phyloP scores from a whole-genome alignment of 2,797 vertebrate genomes.

The Sternarchorhynchus goeldii region DNA sequence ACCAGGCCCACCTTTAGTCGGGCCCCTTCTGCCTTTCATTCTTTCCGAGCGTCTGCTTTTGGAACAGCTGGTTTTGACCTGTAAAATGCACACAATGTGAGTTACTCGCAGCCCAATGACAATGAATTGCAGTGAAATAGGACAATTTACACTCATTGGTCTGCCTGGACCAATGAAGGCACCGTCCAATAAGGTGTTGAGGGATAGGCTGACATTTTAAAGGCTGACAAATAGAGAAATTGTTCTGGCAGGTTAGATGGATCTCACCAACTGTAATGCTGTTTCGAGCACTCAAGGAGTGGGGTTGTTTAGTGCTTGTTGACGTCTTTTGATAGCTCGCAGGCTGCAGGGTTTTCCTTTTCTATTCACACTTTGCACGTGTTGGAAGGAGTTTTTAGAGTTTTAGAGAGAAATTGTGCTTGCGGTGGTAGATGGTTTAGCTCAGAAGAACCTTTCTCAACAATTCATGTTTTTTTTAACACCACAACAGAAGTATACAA shows the following conservation, averaged over 20 bases:
- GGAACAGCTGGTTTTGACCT: not conserved
- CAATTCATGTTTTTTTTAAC: not conserved
- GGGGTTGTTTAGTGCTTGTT: constrained; percentile 26
- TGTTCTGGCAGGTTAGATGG: constrained; percentile 43
- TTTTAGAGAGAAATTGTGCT: too few relatives aligned
- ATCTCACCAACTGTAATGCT: constrained; percentile 41
- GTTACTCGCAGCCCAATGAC: not conserved
- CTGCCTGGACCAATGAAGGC: constrained; percentile 7
- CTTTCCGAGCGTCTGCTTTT: not conserved
- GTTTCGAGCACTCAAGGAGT: constrained; percentile 25
- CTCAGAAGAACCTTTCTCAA: not conserved
- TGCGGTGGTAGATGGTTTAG: too few relatives aligned
- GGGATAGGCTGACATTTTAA: constrained; percentile 12
- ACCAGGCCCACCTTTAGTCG: constrained; percentile 43
- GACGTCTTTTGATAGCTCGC: not conserved
- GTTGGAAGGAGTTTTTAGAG: too few relatives aligned
- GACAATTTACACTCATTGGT: not conserved
- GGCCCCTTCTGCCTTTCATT: constrained; percentile 22
- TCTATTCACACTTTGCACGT: too few relatives aligned
- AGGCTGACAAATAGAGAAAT: constrained; percentile 46
- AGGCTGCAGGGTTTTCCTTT: not conserved
- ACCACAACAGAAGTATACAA: not conserved
- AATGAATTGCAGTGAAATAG: not conserved
- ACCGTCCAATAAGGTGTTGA: constrained; percentile 4
- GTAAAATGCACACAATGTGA: not conserved